phyloP scores from a whole-genome alignment of 1,140 invertebrate species.

The Drosophila asahinai region DNA sequence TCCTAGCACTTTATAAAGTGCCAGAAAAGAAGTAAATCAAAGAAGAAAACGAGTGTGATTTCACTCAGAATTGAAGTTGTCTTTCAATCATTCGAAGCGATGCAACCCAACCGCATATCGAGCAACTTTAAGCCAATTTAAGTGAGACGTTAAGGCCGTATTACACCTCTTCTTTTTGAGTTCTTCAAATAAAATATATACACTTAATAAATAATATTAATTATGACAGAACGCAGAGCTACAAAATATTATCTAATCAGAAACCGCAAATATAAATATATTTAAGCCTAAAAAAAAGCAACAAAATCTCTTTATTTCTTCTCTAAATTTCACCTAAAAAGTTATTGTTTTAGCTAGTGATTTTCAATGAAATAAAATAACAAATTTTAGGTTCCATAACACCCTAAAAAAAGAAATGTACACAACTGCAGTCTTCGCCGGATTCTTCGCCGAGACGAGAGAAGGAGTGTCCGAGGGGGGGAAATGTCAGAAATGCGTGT shows the following conservation, averaged over 20 bases:
- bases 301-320: too few species aligned
- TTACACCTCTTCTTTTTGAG: background rate
- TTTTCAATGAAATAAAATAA: too few species aligned
- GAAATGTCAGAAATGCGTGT: conserved; percentile 79
- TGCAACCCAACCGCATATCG: conserved; percentile 29
- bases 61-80: conserved; percentile 17
- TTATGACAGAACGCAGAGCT: too few species aligned
- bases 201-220: too few species aligned
- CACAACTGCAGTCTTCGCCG: background rate
- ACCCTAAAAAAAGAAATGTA: background rate
- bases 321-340: too few species aligned
- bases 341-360: too few species aligned
- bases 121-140: conserved; percentile 45
- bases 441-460: background rate
- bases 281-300: too few species aligned
- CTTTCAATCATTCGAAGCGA: conserved; percentile 34
- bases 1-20: conserved; percentile 9
- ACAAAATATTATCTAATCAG: too few species aligned
- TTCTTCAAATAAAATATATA: too few species aligned
- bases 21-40: conserved; percentile 27
- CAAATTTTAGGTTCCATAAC: background rate
- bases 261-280: too few species aligned
- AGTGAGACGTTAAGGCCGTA: conserved; percentile 10
- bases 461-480: conserved; percentile 4
- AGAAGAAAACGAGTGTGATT: conserved; percentile 14